Evolutionary conservation across 2,888 invertebrate genomes (phyloP), one percentile per base, ranked within the genome.

Genomic region (Thymelicus sylvestris): DNA sequence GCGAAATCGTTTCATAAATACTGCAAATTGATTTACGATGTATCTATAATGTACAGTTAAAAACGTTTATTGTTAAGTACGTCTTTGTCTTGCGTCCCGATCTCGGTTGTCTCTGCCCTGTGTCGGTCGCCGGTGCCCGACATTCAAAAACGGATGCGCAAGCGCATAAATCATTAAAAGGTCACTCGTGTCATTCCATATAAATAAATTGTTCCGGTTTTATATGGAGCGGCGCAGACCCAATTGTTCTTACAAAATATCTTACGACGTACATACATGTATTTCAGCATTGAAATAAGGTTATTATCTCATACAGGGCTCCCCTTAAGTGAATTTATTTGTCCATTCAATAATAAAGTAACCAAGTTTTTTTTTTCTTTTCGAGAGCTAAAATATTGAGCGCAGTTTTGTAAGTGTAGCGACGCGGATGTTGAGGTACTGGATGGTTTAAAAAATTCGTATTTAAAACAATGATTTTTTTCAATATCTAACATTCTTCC

Each of bases 281-380:
- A 84, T 84, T 82, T 84, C 80, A 80, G 81, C 80, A 80, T 82
- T 81, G 84, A 86, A 86, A 86, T 86, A 84, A 83, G 85, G 83
- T 84, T 88, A 87, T 87, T 87, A 87, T 86, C 85, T 83, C 80
- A 81, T 80, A 76, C 77, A 81, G 78, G 79, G 78, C 81, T 84
- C 83, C 84, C 80, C 81, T 88, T 86, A 86, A 87, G 83, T 81
- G 83, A 86, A 90, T 90, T 90, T 90, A 90, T 90, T 81, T 79
- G 83, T 85, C 83, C 88, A 86, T 89, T 86, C 87, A 84, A 84
- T 86, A 86, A 89, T 90, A 90, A 90, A 90, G 85, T 85, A 83
- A 75, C 77, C 66, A 71, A 77, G 75, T 80, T 82, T 79, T 81
- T 79, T 81, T 41, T 83, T 75, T 75, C 75, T 74, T 79, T 77